Evolutionary conservation across 2,888 invertebrate genomes (phyloP).

Genomic region (Ecdyonurus torrentis): DNA sequence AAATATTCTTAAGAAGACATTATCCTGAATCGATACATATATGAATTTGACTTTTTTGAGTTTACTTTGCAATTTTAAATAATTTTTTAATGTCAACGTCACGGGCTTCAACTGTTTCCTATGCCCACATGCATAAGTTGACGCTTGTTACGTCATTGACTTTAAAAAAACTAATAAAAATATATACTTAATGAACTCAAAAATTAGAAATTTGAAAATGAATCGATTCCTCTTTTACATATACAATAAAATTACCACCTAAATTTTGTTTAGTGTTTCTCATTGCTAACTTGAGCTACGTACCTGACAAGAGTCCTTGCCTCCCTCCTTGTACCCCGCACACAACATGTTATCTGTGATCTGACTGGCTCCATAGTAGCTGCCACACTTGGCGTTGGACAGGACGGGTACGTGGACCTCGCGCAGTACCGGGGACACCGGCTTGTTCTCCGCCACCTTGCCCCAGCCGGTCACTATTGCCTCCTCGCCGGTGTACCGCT

Average conservation of each 20-base stretch:
- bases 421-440: conserved; percentile 46
- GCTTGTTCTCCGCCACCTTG: conserved; percentile 50
- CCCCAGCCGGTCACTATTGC: conserved; percentile 68
- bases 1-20: no score
- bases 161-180: background rate
- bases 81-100: background rate
- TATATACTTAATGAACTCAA: no score
- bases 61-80: no score
- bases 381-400: conserved; percentile 46
- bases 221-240: no score
- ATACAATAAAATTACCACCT: no score
- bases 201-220: no score
- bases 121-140: no score
- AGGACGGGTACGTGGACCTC: conserved; percentile 59
- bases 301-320: conserved; percentile 51
- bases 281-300: background rate
- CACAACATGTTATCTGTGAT: conserved; percentile 68
- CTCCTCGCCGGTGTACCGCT: conserved; percentile 18
- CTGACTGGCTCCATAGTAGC: conserved; percentile 42
- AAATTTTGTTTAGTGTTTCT: background rate
- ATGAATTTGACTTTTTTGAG: no score
- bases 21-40: no score
- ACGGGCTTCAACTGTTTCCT: no score
- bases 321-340: conserved; percentile 54
- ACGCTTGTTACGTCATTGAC: no score